phyloP scores from a whole-genome alignment of 1,140 invertebrate genomes.

The Colletes latitarsis region DNA sequence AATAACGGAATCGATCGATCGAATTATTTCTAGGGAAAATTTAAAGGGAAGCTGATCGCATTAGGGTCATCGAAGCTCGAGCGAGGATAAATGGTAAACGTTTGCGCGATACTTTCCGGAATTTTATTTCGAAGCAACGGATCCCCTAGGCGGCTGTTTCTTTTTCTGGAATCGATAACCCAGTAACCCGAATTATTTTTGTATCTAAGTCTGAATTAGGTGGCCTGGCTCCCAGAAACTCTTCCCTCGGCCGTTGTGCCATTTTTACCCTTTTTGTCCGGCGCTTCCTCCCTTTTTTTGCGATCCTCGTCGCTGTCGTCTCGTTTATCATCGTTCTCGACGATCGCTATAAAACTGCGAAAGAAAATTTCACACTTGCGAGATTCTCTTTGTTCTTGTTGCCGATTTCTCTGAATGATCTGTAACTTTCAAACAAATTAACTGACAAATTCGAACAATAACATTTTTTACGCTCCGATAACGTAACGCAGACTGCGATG shows the following conservation, averaged over 20 bases:
- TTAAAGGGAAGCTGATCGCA: neutral
- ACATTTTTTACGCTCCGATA: too few species aligned
- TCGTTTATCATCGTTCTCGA: neutral
- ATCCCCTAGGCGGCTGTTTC: neutral
- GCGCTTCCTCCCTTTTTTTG: neutral
- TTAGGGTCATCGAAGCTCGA: too few species aligned
- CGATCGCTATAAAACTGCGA: neutral
- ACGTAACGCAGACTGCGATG: too few species aligned
- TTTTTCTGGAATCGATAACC: slow-evolving; percentile 25
- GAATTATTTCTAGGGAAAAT: too few species aligned
- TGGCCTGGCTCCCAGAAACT: neutral
- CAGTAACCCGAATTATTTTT: slow-evolving; percentile 35
- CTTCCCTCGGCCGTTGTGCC: neutral
- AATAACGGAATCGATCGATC: too few species aligned
- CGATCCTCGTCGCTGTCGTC: neutral
- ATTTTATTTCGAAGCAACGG: neutral
- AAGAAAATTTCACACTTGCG: neutral
- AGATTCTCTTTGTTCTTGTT: neutral
- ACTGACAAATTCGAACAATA: too few species aligned
- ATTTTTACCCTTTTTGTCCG: neutral
- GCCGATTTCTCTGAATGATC: too few species aligned
- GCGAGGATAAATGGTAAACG: neutral
- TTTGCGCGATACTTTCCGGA: neutral
- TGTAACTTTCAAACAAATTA: neutral
- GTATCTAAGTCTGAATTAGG: slow-evolving; percentile 1